A percentile compares a stretch with the other conserved stretches of the same genome.
phyloP scores from a whole-genome alignment of 2,888 invertebrate species.

The Noctuana brunneofusca region DNA sequence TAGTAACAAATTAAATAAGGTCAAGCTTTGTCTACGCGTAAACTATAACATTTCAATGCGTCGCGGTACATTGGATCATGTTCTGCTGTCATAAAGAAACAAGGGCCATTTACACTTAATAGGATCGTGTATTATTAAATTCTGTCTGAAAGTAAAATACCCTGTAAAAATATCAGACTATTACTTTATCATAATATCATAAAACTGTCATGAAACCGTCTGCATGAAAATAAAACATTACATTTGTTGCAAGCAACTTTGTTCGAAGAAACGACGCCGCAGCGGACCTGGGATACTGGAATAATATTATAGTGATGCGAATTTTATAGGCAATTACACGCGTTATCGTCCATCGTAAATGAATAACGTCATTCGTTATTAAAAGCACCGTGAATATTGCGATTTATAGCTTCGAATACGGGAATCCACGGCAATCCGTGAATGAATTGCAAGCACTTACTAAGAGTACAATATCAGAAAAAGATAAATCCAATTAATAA shows the following conservation, averaged over 20 bases:
- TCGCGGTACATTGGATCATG: too few species aligned
- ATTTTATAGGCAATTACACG: conserved; percentile 44
- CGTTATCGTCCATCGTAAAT: conserved; percentile 43
- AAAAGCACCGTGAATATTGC: conserved; percentile 37
- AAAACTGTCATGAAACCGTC: conserved; percentile 9
- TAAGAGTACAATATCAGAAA: not conserved
- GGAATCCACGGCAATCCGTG: not conserved
- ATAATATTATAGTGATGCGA: conserved; percentile 42
- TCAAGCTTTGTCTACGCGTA: too few species aligned
- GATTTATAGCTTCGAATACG: conserved; percentile 27
- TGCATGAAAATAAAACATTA: conserved; percentile 22
- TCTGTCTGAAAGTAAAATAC: not conserved
- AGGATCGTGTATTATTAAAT: too few species aligned
- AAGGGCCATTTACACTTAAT: too few species aligned
- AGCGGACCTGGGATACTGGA: conserved; percentile 18
- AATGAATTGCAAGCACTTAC: not conserved
- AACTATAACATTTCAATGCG: too few species aligned
- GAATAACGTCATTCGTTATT: conserved; percentile 42
- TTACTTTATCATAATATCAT: not conserved
- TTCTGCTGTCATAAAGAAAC: too few species aligned
- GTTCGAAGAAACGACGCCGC: conserved; percentile 19
- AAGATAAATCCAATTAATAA: too few species aligned
- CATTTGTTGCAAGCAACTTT: conserved; percentile 24
- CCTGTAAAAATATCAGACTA: not conserved
- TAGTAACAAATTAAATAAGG: too few species aligned